Evolutionary conservation across 1,140 invertebrate species (phyloP), one percentile per base, ranked within the genome.

Genomic region (Tetraneura akinire): DNA sequence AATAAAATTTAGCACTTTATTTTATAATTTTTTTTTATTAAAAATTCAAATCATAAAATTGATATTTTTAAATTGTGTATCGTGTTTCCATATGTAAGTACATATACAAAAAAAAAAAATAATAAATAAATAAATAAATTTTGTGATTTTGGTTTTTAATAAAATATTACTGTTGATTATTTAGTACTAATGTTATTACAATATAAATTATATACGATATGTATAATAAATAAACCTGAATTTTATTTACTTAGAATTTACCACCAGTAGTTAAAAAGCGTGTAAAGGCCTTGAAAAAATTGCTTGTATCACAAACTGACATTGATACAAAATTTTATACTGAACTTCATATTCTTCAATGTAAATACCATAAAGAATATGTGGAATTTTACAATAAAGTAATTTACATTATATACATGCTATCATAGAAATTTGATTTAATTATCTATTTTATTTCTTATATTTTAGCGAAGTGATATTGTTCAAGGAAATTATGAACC

Each of bases 271-370:
- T 98, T 1, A 92, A 93, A 84, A 89, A 92, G 81, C 90, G 96
- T 83, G 89, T 99, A 37, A 93, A 94, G 84, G 96, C 94, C 14
- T 87, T 99, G 64, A 97, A 98, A 86, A 94, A 96, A 84, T 85
- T 98, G 4, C 97, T 99, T 85, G 87, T 96, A 81, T 90, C 96
- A 82, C 90, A 92, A 49, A 92, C 94, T 1, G 90, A 95, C 83
- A 89, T 98, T 55, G 97, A 99, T 87, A 92, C 95, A 1, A 91
- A 96, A 84, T 99, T 98, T 87, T 98, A 97, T 85, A 91, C 94
- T 83, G 96, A 98, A 85, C 91, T 99, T 37, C 97, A 98, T 86
- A 90, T 91, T 32, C 87, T 99, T 23, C 97, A 99, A 87, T 93
- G 92, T 86, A 94, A 94, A 87, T 98, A 97, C 86, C 91, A 94